Evolutionary conservation across 2,113 vertebrate genomes (phyloP).

Genomic region (Brachionichthys hirsutus): DNA sequence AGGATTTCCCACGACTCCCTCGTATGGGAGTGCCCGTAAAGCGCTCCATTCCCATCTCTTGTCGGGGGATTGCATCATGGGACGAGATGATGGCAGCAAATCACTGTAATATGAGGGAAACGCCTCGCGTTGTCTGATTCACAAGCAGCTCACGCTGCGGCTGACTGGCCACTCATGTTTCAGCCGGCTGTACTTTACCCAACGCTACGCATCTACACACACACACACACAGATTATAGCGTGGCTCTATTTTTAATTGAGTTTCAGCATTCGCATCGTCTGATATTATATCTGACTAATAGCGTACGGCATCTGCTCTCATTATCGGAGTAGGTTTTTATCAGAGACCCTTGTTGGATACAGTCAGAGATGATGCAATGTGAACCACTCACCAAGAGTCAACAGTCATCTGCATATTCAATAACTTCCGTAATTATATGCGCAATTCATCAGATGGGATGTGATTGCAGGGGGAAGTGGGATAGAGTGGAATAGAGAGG

Average conservation of each 20-base stretch:
- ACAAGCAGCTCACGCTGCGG: slow-evolving; percentile 60
- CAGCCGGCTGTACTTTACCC: slow-evolving; percentile 21
- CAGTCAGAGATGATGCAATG: slow-evolving; percentile 77
- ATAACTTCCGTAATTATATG: slow-evolving; percentile 85
- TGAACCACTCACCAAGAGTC: slow-evolving; percentile 76
- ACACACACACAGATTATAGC: slow-evolving; percentile 45
- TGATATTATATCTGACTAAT: slow-evolving; percentile 76
- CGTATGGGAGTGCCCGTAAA: slow-evolving; percentile 65
- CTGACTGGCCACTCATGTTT: slow-evolving; percentile 34
- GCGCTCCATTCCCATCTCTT: slow-evolving; percentile 59
- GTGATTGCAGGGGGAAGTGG: slow-evolving; percentile 83
- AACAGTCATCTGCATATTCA: slow-evolving; percentile 82
- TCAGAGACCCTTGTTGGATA: slow-evolving; percentile 74
- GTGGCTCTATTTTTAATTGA: slow-evolving; percentile 70
- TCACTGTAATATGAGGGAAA: slow-evolving; percentile 67
- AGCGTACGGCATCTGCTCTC: slow-evolving; percentile 69
- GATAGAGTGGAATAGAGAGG: slow-evolving; percentile 71
- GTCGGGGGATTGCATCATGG: slow-evolving; percentile 67
- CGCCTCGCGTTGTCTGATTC: slow-evolving; percentile 68
- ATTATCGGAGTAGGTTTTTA: slow-evolving; percentile 75
- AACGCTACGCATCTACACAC: slow-evolving; percentile 33
- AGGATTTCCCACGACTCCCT: slow-evolving; percentile 60
- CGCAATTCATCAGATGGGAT: slow-evolving; percentile 83
- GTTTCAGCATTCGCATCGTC: slow-evolving; percentile 63
- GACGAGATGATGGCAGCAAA: slow-evolving; percentile 57